Conservation (phyloP, 2,797 vertebrate species). For the Loris lydekkerianus region DNA sequence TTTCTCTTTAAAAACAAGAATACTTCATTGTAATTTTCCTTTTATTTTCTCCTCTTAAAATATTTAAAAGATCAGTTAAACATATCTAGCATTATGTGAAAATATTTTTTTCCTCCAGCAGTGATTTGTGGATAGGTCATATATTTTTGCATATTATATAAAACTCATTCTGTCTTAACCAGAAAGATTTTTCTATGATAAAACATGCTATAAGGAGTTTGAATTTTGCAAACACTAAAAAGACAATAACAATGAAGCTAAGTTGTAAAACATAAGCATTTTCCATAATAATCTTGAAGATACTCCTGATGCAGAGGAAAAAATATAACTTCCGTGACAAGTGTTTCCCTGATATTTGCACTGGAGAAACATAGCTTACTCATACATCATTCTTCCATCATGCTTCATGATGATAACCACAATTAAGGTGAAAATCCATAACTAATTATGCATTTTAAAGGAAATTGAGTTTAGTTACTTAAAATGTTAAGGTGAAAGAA, state of each 20-base stretch:
- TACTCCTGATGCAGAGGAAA: not conserved
- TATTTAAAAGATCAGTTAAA: constrained; percentile 64
- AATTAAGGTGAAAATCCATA: not conserved
- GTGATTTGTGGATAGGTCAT: constrained; percentile 49
- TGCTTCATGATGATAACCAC: not conserved
- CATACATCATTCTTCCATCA: not conserved
- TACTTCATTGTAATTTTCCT: constrained; percentile 47
- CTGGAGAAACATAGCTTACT: not conserved
- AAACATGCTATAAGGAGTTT: constrained; percentile 38
- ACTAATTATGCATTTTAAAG: not conserved
- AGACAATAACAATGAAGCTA: constrained; percentile 20
- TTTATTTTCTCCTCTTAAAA: constrained; percentile 56
- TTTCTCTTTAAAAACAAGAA: constrained; percentile 46
- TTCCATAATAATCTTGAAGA: not conserved
- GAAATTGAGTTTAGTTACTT: not conserved
- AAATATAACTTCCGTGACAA: not conserved
- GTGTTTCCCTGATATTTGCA: not conserved
- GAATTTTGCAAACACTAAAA: constrained; percentile 64
- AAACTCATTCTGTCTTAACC: constrained; percentile 34
- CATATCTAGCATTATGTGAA: not conserved
- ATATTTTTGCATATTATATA: not conserved
- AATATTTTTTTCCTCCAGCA: not conserved
- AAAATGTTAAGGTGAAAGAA: no score
- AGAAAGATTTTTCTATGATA: not conserved
- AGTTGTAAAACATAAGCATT: not conserved